These are phyloP conservation scores for Arrhamphus sclerolepis DNA, from an alignment of 2,797 vertebrate species.

Conservation along the genomic window DNA sequence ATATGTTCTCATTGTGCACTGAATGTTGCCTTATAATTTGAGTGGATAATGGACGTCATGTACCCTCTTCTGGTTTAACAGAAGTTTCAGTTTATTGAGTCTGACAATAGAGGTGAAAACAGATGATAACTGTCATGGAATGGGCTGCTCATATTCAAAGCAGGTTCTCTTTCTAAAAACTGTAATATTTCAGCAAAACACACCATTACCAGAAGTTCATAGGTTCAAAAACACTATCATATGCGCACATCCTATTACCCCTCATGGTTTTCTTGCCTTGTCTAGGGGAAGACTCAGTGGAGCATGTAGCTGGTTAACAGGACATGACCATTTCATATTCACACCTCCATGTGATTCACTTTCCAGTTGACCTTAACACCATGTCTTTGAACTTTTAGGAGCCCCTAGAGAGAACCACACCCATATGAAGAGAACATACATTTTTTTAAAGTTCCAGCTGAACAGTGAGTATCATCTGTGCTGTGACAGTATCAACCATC, in stretches of 20 bases:
- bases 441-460: slow-evolving; percentile 8
- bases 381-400: slow-evolving; percentile 15
- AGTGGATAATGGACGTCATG: neutral
- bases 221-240: slow-evolving; percentile 2
- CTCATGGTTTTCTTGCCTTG: neutral
- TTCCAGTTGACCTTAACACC: slow-evolving; percentile 18
- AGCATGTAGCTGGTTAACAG: slow-evolving; percentile 2
- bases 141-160: slow-evolving; percentile 1
- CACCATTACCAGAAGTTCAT: neutral
- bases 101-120: neutral
- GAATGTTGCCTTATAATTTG: slow-evolving; percentile 2
- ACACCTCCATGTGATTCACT: slow-evolving; percentile 18
- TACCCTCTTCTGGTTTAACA: neutral
- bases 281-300: neutral
- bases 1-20: neutral
- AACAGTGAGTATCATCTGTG: slow-evolving; percentile 1
- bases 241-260: neutral
- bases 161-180: too few species aligned
- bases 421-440: slow-evolving; percentile 6
- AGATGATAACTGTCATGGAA: neutral
- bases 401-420: neutral
- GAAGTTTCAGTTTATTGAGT: neutral
- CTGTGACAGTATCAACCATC: neutral
- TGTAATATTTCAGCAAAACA: too few species aligned
- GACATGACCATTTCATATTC: slow-evolving; percentile 23